These are phyloP conservation scores for Budorcas taxicolor DNA, from an alignment of 2,113 vertebrate genomes.

Conservation along the genomic window DNA sequence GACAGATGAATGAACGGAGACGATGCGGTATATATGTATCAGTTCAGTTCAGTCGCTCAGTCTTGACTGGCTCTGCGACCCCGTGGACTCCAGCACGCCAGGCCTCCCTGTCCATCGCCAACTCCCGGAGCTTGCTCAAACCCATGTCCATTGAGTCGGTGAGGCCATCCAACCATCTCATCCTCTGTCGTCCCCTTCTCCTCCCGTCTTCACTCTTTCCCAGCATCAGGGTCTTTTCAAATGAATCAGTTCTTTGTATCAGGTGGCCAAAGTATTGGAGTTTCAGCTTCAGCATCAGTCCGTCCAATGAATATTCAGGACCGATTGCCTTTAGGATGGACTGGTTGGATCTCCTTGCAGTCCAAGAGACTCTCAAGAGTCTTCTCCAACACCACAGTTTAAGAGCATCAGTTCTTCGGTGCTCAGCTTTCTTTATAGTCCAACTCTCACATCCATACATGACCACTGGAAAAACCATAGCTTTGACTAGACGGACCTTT, in stretches of 20 bases:
- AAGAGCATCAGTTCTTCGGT: fast-evolving
- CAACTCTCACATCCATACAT: background rate
- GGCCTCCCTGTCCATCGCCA: background rate
- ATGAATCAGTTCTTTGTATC: background rate
- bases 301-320: background rate
- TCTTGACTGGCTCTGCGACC: fast-evolving
- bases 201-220: background rate
- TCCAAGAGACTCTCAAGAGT: background rate
- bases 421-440: background rate
- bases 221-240: background rate
- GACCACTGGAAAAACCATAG: background rate
- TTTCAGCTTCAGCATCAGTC: background rate
- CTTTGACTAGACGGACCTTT: background rate
- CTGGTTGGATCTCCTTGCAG: background rate
- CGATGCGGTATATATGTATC: fast-evolving
- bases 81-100: background rate
- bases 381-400: background rate
- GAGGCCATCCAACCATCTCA: background rate
- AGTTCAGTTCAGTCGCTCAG: background rate
- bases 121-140: fast-evolving
- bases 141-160: background rate
- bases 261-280: background rate
- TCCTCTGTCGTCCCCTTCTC: background rate
- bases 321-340: background rate
- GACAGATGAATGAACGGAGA: background rate